phyloP scores from a whole-genome alignment of 1,140 invertebrate genomes.

The Polyergus mexicanus region DNA sequence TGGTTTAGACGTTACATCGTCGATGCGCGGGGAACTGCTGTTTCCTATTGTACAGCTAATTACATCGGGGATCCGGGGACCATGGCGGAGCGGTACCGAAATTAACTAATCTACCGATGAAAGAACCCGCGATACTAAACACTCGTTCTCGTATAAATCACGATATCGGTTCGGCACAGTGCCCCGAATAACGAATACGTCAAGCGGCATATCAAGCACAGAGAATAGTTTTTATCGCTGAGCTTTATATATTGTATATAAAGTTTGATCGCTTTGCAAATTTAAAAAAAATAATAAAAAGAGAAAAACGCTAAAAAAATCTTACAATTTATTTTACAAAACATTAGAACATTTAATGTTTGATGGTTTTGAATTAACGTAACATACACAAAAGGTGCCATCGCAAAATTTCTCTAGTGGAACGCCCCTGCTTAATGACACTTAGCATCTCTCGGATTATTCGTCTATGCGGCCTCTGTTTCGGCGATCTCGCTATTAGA shows the following conservation, averaged over 20 bases:
- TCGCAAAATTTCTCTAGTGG: neutral
- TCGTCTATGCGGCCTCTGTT: neutral
- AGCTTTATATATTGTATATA: neutral
- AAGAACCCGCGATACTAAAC: constrained; percentile 75
- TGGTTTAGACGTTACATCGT: constrained; percentile 77
- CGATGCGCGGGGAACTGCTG: constrained; percentile 66
- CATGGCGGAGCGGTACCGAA: constrained; percentile 70
- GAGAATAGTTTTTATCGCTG: neutral
- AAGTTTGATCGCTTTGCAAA: constrained; percentile 6
- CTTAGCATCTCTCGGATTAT: neutral
- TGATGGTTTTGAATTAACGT: neutral
- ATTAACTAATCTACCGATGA: constrained; percentile 81
- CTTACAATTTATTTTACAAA: neutral
- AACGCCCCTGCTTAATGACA: neutral
- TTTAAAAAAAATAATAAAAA: neutral
- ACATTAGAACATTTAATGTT: neutral
- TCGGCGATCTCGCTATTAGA: neutral
- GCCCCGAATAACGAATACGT: neutral
- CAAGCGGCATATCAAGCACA: neutral
- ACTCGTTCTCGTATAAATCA: constrained; percentile 56
- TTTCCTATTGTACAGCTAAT: constrained; percentile 83
- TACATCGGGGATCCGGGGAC: constrained; percentile 80
- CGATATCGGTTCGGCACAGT: constrained; percentile 16
- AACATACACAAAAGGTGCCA: neutral
- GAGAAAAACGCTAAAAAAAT: neutral